phyloP scores from a whole-genome alignment of 2,888 invertebrate species.

The Neoitamus cyanurus region DNA sequence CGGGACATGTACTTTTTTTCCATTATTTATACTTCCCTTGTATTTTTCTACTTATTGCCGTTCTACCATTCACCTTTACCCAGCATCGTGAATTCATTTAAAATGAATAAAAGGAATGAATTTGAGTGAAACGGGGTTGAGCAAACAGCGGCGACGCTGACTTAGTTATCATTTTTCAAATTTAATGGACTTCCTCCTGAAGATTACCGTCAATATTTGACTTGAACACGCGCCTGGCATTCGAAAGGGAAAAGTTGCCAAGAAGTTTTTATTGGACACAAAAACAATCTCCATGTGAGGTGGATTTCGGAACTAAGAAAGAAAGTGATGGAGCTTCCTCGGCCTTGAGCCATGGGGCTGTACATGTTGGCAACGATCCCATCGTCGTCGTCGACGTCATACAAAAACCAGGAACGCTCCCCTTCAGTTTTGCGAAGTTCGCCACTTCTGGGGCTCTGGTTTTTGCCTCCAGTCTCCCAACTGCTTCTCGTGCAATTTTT shows the following conservation, averaged over 20 bases:
- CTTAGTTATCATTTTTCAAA: background rate
- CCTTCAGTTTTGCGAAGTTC: background rate
- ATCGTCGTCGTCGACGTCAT: background rate
- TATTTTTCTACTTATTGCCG: too few relatives aligned
- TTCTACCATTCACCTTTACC: too few relatives aligned
- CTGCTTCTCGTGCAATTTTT: background rate
- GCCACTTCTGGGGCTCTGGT: background rate
- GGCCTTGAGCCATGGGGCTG: background rate
- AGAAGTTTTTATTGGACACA: background rate
- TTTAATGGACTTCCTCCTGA: background rate
- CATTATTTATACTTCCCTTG: too few relatives aligned
- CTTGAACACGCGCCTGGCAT: background rate
- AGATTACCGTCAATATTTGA: slow-evolving; percentile 1
- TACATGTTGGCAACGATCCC: background rate
- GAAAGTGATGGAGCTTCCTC: background rate
- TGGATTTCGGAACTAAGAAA: background rate
- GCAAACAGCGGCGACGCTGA: background rate
- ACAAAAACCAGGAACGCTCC: background rate
- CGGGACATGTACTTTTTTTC: too few relatives aligned
- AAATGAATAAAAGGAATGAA: background rate
- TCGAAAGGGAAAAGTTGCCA: background rate
- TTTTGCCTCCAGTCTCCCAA: background rate
- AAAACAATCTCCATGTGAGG: background rate
- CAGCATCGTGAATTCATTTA: background rate
- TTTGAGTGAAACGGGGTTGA: background rate